phyloP scores from a whole-genome alignment of 2,113 vertebrate species.

The Misgurnus mizolepis region DNA sequence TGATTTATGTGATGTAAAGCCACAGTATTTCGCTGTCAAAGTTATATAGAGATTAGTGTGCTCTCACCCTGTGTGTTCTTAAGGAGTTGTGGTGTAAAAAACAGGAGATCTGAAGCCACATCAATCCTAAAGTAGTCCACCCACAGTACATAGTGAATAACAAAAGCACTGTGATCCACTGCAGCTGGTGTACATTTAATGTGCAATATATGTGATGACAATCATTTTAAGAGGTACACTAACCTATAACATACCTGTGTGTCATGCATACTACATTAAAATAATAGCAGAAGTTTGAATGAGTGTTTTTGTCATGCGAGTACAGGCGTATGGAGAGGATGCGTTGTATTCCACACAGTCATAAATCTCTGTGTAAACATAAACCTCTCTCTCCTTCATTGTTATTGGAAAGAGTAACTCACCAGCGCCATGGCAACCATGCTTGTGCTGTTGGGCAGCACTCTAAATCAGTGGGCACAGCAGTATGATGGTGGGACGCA shows the following conservation, averaged over 20 bases:
- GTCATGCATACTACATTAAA: background rate
- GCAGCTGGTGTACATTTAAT: too few relatives aligned
- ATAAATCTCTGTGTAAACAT: slow-evolving; percentile 68
- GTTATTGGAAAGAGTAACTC: slow-evolving; percentile 58
- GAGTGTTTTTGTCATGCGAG: background rate
- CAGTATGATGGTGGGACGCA: background rate
- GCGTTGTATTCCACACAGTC: slow-evolving; percentile 45
- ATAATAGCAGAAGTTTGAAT: background rate
- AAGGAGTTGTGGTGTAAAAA: too few relatives aligned
- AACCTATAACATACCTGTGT: background rate
- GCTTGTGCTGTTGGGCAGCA: slow-evolving; percentile 32
- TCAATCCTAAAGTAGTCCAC: too few relatives aligned
- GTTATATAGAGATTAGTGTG: too few relatives aligned
- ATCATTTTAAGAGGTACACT: background rate
- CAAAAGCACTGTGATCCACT: too few relatives aligned
- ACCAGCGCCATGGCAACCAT: slow-evolving; percentile 50
- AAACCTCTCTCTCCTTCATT: slow-evolving; percentile 47
- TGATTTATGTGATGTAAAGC: too few relatives aligned
- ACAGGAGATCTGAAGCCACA: too few relatives aligned
- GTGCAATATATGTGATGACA: too few relatives aligned
- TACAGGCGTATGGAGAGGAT: slow-evolving; percentile 23
- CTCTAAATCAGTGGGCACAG: slow-evolving; percentile 38
- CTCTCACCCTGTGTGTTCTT: too few relatives aligned
- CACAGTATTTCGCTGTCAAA: too few relatives aligned
- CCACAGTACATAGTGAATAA: too few relatives aligned